Evolutionary conservation across 2,113 vertebrate genomes (phyloP).

Genomic region (Bombycilla garrulus): DNA sequence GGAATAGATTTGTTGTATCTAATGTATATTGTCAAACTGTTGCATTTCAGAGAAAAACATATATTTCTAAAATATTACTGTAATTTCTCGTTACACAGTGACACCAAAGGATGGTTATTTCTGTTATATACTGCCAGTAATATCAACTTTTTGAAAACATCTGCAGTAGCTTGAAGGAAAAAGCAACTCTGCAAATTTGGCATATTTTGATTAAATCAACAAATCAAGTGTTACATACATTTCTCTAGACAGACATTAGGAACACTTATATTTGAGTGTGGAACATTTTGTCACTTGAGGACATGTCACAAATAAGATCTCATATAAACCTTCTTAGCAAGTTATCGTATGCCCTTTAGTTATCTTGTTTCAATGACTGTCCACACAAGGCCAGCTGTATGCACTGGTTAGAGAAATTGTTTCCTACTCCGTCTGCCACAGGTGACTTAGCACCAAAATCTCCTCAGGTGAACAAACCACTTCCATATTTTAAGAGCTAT

Average conservation of each 20-base stretch:
- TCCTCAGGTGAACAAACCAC: neutral
- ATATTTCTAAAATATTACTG: neutral
- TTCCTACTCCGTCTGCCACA: neutral
- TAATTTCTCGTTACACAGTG: neutral
- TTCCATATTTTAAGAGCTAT: neutral
- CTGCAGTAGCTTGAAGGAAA: neutral
- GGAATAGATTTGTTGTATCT: neutral
- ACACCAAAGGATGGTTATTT: neutral
- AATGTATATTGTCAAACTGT: neutral
- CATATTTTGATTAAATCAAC: neutral
- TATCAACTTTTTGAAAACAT: neutral
- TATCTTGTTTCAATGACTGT: neutral
- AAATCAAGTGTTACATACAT: neutral
- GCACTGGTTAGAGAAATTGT: neutral
- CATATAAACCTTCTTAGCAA: neutral
- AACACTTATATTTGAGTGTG: neutral
- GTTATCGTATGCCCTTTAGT: rapidly evolving
- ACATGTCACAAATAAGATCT: neutral
- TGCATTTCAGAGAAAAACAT: neutral
- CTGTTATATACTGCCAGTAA: neutral
- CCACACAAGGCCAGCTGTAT: neutral
- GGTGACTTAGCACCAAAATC: neutral
- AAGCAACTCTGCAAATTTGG: neutral
- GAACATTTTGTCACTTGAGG: neutral
- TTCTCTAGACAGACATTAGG: neutral